Evolutionary conservation across 2,797 vertebrate species (phyloP).

Genomic region (Amblyopsis hoosieri): DNA sequence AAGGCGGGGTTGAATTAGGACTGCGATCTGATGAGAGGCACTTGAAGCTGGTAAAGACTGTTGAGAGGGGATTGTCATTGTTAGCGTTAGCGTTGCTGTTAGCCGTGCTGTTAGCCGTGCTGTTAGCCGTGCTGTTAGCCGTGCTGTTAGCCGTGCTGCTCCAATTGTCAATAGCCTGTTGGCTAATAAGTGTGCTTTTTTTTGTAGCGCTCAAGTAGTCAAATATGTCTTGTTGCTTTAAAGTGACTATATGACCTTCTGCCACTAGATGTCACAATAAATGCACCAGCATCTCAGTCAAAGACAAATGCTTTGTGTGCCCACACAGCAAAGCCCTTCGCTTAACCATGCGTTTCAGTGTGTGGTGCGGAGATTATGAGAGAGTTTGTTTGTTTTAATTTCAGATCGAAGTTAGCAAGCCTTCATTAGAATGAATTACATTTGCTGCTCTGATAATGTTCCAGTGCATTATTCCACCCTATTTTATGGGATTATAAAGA

Average conservation of each 20-base stretch:
- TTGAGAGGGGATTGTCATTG: constrained; percentile 32
- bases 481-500: neutral
- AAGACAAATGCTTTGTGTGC: no score
- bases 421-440: no score
- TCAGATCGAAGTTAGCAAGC: no score
- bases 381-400: no score
- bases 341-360: no score
- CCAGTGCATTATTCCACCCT: neutral
- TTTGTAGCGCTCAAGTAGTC: constrained; percentile 2
- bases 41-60: constrained; percentile 39
- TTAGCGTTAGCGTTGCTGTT: constrained; percentile 10
- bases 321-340: no score
- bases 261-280: no score
- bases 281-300: no score
- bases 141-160: constrained; percentile 24
- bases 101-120: constrained; percentile 9
- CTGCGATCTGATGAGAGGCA: constrained; percentile 49
- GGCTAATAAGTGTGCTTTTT: constrained; percentile 35
- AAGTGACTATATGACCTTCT: neutral
- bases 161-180: constrained; percentile 21
- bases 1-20: constrained; percentile 34
- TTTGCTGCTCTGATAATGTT: neutral
- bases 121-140: neutral
- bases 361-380: no score
- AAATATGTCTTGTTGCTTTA: constrained; percentile 4